Base-by-base conservation (phyloP, 2,888 invertebrate species). In the Chorisops tibialis region DNA sequence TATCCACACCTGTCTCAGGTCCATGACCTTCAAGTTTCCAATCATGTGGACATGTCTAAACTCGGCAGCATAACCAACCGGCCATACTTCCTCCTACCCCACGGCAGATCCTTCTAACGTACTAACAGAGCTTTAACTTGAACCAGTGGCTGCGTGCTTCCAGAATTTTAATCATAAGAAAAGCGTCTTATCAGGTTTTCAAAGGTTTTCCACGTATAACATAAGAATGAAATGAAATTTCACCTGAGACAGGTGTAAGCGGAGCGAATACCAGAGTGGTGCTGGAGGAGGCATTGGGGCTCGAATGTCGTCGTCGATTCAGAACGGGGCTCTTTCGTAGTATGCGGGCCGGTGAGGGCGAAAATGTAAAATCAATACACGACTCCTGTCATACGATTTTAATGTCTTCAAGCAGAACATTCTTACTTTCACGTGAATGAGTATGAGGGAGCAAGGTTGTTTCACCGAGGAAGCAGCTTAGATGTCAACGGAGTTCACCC, bases 291-390 rank as follows among this genome's bases (percentile, higher is more conserved):
- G 24, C 12, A 21, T 9, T 12, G 30, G 12, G 16, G 30, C 7
- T 30, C 5, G 30, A 30, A 30, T 30, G 7, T 30, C 5, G 30
- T 5, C 9, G 5, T 30, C 9, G 30, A 30, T 2, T n/a, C n/a
- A n/a, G n/a, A n/a, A n/a, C 37, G 14, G 16, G 37, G 16, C 37
- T 35, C 18, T n/a, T n/a, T 35, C 12, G 50, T 4, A 4, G 19
- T 5, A 12, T 14, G 50, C 24, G 4, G 12, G 48, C 12, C 11
- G 37, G 43, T 12, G 50, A 45, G 50, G 51, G 52, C 49, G 63
- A 59, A 59, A 63, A 63, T 63, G 59, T 59, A 63, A 63, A 63
- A 63, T 63, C 63, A 63, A 63, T 63, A 63, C 59, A 16, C 51
- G 59, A 63, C 45, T 58, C 49, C 62, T 59, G 59, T 52, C 59